Conservation (phyloP, 2,797 vertebrate species). For the Anas bernieri region DNA sequence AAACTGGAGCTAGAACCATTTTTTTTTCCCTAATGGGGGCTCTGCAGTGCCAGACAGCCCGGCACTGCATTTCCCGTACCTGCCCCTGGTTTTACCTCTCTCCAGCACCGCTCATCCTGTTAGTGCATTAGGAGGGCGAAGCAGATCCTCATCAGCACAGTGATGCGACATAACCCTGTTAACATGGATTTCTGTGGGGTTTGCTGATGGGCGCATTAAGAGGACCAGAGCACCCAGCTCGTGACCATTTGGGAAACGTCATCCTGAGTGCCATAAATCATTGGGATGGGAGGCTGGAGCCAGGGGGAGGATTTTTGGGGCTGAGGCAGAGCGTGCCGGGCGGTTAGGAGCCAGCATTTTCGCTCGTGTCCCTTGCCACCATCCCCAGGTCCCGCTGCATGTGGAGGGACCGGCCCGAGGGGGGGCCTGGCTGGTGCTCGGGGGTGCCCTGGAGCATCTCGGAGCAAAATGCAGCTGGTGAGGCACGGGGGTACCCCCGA, state of each 20-base stretch:
- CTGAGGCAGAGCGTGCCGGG: background rate
- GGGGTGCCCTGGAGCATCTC: background rate
- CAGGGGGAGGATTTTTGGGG: background rate
- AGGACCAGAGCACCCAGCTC: background rate
- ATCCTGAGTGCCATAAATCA: conserved; percentile 18
- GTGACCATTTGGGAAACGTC: background rate
- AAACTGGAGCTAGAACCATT: background rate
- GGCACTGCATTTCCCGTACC: background rate
- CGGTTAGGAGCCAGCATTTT: background rate
- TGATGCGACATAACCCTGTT: background rate
- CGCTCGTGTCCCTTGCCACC: background rate
- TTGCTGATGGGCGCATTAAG: background rate
- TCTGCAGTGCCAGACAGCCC: rapidly evolving
- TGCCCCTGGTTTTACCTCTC: conserved; percentile 37
- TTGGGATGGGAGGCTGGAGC: background rate
- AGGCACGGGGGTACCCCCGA: background rate
- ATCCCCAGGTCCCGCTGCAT: background rate
- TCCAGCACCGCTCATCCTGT: background rate
- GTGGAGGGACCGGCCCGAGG: background rate
- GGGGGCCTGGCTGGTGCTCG: background rate
- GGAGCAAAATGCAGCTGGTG: background rate
- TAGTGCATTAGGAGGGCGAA: conserved; percentile 22
- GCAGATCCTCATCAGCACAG: background rate
- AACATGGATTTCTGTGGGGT: background rate
- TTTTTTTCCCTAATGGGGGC: background rate